phyloP scores from a whole-genome alignment of 2,888 invertebrate species.

The Erebia epiphron region DNA sequence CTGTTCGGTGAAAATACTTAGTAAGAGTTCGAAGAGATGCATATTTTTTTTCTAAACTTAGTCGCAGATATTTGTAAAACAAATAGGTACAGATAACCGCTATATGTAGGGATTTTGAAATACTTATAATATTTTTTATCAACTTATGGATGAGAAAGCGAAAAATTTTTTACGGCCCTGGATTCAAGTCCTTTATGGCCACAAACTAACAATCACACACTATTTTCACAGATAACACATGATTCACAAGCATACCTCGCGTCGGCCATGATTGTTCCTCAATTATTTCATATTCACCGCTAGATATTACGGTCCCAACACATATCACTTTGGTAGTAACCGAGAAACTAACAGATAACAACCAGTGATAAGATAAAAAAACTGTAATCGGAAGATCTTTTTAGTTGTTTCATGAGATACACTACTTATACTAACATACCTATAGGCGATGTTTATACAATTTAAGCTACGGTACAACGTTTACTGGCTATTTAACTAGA shows the following conservation, averaged over 20 bases:
- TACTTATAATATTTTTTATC: too few relatives aligned
- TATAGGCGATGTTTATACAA: conserved; percentile 22
- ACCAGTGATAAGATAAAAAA: conserved; percentile 64
- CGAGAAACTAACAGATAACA: conserved; percentile 49
- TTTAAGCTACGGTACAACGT: background rate
- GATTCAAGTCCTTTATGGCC: too few relatives aligned
- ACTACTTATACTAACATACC: background rate
- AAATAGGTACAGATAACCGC: too few relatives aligned
- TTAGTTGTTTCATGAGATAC: conserved; percentile 49
- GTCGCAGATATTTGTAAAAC: too few relatives aligned
- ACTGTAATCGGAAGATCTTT: conserved; percentile 59
- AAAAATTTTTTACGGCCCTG: too few relatives aligned
- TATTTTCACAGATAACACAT: background rate
- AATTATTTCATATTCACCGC: background rate
- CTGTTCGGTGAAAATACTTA: too few relatives aligned
- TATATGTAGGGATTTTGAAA: too few relatives aligned
- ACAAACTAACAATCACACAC: background rate
- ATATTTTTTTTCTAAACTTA: too few relatives aligned
- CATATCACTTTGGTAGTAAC: conserved; percentile 36
- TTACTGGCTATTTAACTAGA: background rate
- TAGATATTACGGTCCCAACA: conserved; percentile 5
- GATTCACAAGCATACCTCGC: conserved; percentile 1
- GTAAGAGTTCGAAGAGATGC: too few relatives aligned
- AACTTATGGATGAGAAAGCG: too few relatives aligned
- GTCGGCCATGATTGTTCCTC: background rate